A percentile compares a stretch with the other conserved stretches of the same genome.
phyloP scores from a whole-genome alignment of 1,140 invertebrate genomes.

The Nixonia krombeini region DNA sequence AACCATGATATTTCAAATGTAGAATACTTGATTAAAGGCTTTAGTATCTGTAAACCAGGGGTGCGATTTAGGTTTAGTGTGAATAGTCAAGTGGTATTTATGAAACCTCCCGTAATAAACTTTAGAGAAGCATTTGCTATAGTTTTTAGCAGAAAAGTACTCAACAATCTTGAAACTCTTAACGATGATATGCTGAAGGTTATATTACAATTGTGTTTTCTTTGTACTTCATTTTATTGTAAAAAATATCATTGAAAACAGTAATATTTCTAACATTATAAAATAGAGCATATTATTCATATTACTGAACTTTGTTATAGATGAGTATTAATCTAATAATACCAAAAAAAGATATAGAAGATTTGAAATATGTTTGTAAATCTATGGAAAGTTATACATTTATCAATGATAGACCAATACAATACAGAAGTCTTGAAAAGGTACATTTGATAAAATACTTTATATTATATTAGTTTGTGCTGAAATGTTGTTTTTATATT shows the following conservation, averaged over 20 bases:
- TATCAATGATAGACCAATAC: slow-evolving; percentile 76
- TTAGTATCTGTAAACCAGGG: slow-evolving; percentile 72
- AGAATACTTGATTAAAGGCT: slow-evolving; percentile 74
- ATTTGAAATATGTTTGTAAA: slow-evolving; percentile 57
- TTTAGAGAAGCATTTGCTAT: slow-evolving; percentile 66
- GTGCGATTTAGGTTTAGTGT: slow-evolving; percentile 72
- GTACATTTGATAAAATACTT: slow-evolving; percentile 54
- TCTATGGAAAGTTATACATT: slow-evolving; percentile 63
- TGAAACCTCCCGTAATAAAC: slow-evolving; percentile 69
- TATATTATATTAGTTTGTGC: slow-evolving; percentile 13
- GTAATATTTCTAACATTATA: too few species aligned
- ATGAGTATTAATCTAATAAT: slow-evolving; percentile 68
- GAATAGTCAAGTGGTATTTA: slow-evolving; percentile 73
- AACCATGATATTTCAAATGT: slow-evolving; percentile 76
- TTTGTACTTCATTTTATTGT: too few species aligned
- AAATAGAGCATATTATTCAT: too few species aligned
- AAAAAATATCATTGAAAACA: too few species aligned
- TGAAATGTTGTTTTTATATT: slow-evolving; percentile 31
- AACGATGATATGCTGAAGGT: too few species aligned
- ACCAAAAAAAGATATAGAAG: slow-evolving; percentile 65
- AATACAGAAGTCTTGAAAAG: slow-evolving; percentile 74
- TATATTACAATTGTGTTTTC: too few species aligned
- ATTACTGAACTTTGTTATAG: too few species aligned
- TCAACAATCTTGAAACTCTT: slow-evolving; percentile 65
- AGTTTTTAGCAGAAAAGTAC: slow-evolving; percentile 69